These are phyloP conservation scores for Timandra comae DNA, from an alignment of 2,888 invertebrate species.

Conservation along the genomic window DNA sequence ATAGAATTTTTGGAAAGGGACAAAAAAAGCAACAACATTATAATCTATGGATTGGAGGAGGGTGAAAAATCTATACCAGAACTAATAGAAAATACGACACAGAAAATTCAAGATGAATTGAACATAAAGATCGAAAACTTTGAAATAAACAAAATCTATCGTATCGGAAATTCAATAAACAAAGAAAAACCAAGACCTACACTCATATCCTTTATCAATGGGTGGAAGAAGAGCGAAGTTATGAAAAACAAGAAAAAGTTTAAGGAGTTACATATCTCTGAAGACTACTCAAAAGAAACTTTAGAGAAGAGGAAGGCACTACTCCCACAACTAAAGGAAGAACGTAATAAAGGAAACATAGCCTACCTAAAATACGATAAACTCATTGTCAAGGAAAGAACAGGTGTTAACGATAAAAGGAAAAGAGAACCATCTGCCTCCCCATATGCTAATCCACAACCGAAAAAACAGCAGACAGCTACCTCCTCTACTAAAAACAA, in stretches of 20 bases:
- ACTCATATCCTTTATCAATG: constrained; percentile 10
- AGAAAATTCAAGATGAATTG: constrained; percentile 15
- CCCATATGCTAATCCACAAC: neutral
- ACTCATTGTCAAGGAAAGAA: constrained; percentile 18
- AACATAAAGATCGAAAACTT: constrained; percentile 16
- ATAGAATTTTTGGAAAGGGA: constrained; percentile 19
- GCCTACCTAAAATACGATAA: constrained; percentile 23
- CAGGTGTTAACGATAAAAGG: constrained; percentile 9
- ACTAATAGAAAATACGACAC: constrained; percentile 13
- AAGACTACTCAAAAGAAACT: constrained; percentile 24
- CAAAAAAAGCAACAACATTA: constrained; percentile 20
- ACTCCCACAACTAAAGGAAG: constrained; percentile 15
- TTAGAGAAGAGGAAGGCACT: constrained; percentile 18
- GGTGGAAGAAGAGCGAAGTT: too few species aligned
- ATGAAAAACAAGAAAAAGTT: constrained; percentile 20
- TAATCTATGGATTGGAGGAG: constrained; percentile 21
- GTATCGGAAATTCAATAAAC: constrained; percentile 15
- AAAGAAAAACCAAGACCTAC: constrained; percentile 17
- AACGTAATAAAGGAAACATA: constrained; percentile 9
- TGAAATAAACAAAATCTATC: constrained; percentile 21
- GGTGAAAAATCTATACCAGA: constrained; percentile 16
- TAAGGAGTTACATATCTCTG: constrained; percentile 15
- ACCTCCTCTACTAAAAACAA: too few species aligned
- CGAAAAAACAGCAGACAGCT: too few species aligned
- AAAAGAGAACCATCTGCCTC: constrained; percentile 14